Evolutionary conservation across 2,113 vertebrate genomes (phyloP).

Genomic region (Tauraco erythrolophus): DNA sequence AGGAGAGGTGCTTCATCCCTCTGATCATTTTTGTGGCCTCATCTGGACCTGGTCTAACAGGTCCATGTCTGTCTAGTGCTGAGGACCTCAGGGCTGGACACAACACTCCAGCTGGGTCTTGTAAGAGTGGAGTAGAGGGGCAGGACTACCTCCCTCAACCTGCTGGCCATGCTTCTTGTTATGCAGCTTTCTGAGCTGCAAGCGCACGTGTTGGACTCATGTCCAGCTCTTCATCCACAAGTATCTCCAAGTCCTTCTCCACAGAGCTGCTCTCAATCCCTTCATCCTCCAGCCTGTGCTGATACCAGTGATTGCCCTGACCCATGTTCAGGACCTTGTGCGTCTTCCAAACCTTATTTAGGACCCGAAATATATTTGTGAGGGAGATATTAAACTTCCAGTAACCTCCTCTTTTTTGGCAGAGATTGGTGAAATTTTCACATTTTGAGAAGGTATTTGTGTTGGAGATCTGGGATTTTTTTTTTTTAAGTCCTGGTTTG

Average conservation of each 20-base stretch:
- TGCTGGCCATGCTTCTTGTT: neutral
- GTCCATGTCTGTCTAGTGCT: neutral
- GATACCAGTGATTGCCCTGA: neutral
- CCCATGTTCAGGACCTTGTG: neutral
- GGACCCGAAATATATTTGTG: neutral
- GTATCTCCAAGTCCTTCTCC: neutral
- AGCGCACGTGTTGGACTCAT: rapidly evolving
- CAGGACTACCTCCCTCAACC: rapidly evolving
- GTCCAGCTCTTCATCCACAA: neutral
- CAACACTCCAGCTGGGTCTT: neutral
- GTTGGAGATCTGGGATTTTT: neutral
- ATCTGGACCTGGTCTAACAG: neutral
- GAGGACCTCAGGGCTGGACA: rapidly evolving
- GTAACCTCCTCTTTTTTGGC: neutral
- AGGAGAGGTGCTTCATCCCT: rapidly evolving
- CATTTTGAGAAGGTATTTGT: neutral
- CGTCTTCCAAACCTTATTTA: neutral
- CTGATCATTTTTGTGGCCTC: neutral
- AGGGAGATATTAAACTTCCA: neutral
- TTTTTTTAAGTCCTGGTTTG: neutral
- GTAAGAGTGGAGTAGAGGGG: rapidly evolving
- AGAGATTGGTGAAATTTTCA: neutral
- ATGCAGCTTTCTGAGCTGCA: neutral
- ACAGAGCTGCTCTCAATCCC: neutral
- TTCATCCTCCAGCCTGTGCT: neutral